Evolutionary conservation across 2,113 vertebrate genomes (phyloP), one percentile per base, ranked within the genome.

Genomic region (Mesoclemmys tuberculata): DNA sequence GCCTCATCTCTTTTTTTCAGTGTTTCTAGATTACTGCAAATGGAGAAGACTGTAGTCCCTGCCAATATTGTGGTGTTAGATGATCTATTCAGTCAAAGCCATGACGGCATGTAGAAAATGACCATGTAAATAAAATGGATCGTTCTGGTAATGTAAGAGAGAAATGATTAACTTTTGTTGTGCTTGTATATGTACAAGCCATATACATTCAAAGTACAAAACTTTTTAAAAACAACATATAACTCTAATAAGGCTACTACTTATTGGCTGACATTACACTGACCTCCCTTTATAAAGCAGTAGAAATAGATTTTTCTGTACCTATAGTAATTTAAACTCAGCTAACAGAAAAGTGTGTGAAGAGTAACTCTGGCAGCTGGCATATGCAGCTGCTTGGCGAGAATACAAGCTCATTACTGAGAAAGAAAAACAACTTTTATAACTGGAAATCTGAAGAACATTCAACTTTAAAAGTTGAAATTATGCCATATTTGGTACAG

Each of bases 391-490:
- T 98, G 90, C 91, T 97, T 97, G 95, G 95, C 95, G 94, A 90
- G 81, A 95, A 97, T 2, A 68, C 85, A 96, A 95, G 61, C 94
- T 97, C 80, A 95, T 93, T 96, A 95, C 56, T 52, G 93, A 96
- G 77, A 58, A 97, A 98, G 58, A 95, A 97, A 97, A 96, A 68
- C 78, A 4, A 96, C 79, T 98, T 97, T 96, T 96, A 93, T 94
- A 89, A 96, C 88, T 94, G 89, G 84, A 96, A 98, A 90, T 93
- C 58, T 96, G 74, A 97, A 96, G 92, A 97, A 90, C 81, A 95
- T 77, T 96, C 77, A 93, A 81, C 79, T 94, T 97, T 90, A 77
- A 94, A 93, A 87, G 83, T 90, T 96, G 95, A 97, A 97, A 94
- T 95, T 95, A 80, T 89, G 52, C 86, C 87, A 78, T 89, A 89